Base-by-base conservation (phyloP, 1,140 invertebrate genomes). In the Dinothrombium tinctorium region DNA sequence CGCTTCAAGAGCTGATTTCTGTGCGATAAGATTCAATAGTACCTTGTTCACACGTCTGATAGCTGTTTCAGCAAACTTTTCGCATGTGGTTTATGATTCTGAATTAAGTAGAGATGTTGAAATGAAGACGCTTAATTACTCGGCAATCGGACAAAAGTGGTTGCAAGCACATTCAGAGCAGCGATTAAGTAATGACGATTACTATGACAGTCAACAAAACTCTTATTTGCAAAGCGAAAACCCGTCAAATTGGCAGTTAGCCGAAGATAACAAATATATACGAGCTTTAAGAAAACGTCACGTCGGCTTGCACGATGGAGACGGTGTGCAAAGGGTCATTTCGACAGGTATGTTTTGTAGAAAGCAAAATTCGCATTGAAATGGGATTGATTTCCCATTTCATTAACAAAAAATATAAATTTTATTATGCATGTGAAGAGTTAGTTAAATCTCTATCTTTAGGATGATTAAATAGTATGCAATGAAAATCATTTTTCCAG, bases 1-100 rank as follows among this genome's bases (percentile, higher is more conserved):
- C 15, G 64, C 74, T 54, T 69, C 66, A 37, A 56, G 68, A 4
- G 65, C 71, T 0, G 73, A 80, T 56, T 61, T 76, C 12, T 81
- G 76, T 51, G 65, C 33, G 49, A 50, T 76, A 9, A 56, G 72
- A n/a, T 79, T 76, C 48, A 76, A 78, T 51, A 46, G 57, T 28
- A 66, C 69, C 36, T 55, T 71, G 26, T 62, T 69, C 25, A 67
- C 68, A 14, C 70, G 69, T 52, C 55, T 81, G 4, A 69, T 69
- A 47, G 76, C 71, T 0, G 59, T 80, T n/a, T 72, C 67, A 4
- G 11, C n/a, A n/a, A 35, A 38, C 12, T 40, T 7, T 28, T 37
- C 45, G 5, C 25, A 31, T 33, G 44, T 38, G 19, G 43, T 53
- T 31, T 48, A 64, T 37, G 61, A 56, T 36, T 49, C 53, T 3